These are phyloP conservation scores for Coenonympha arcania DNA, from an alignment of 2,888 invertebrate species.

Conservation along the genomic window DNA sequence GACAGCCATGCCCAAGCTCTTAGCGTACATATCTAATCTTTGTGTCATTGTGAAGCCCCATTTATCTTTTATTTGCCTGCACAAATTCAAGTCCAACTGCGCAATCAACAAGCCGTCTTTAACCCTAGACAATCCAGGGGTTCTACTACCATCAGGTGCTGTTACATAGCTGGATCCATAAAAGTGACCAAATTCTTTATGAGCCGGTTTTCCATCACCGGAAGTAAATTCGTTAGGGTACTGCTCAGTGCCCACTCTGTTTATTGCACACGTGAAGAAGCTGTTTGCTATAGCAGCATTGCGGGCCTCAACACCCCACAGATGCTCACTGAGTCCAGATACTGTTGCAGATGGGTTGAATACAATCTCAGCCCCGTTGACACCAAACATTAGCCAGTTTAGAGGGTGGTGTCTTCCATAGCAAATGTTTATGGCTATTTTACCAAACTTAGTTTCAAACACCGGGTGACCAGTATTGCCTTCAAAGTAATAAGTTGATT, in stretches of 20 bases:
- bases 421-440: constrained; percentile 96
- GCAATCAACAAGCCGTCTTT: constrained; percentile 90
- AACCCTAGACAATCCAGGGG: constrained; percentile 86
- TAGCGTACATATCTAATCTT: constrained; percentile 91
- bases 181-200: constrained; percentile 95
- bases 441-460: constrained; percentile 88
- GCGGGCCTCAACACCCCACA: constrained; percentile 97
- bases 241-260: constrained; percentile 93
- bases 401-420: constrained; percentile 98
- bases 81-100: constrained; percentile 94
- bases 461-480: constrained; percentile 97
- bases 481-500: constrained; percentile 98
- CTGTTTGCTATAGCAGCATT: constrained; percentile 98
- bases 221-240: constrained; percentile 78
- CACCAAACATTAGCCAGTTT: constrained; percentile 98
- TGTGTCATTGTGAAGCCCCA: constrained; percentile 99
- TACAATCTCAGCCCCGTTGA: constrained; percentile 99
- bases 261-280: constrained; percentile 94
- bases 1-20: constrained; percentile 73
- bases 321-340: constrained; percentile 85
- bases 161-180: constrained; percentile 97
- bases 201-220: constrained; percentile 81
- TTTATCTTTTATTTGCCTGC: constrained; percentile 93
- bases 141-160: constrained; percentile 93
- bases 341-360: constrained; percentile 99